A percentile compares a stretch with the other conserved stretches of the same genome.
These are phyloP conservation scores for Eubasilissa splendida DNA, from an alignment of 2,888 invertebrate species.

Conservation along the genomic window DNA sequence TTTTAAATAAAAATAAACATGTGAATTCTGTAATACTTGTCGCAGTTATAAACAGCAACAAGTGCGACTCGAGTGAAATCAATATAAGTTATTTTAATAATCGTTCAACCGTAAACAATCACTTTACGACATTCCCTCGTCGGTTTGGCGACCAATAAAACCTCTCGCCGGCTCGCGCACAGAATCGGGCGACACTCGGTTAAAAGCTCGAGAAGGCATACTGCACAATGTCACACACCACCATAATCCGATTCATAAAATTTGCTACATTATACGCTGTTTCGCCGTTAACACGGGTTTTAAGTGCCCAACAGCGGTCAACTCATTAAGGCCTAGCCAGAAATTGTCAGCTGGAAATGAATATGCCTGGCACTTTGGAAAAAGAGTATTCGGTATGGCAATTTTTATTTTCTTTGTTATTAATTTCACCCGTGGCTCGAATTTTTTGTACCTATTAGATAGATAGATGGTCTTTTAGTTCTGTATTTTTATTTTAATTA, in stretches of 20 bases:
- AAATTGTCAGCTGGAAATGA: too few species aligned
- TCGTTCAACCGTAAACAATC: neutral
- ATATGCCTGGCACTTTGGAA: too few species aligned
- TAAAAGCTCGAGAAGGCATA: slow-evolving; percentile 16
- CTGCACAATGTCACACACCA: neutral
- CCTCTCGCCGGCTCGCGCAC: neutral
- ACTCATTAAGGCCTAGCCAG: slow-evolving; percentile 34
- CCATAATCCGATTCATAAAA: slow-evolving; percentile 42
- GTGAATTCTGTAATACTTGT: too few species aligned
- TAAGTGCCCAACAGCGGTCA: slow-evolving; percentile 42
- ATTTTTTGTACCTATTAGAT: too few species aligned
- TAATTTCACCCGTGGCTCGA: too few species aligned
- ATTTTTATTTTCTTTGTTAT: too few species aligned
- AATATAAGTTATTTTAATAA: neutral
- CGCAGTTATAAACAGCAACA: neutral
- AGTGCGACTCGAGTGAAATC: neutral
- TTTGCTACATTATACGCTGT: slow-evolving; percentile 45
- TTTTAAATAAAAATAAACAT: too few species aligned
- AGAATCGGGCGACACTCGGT: neutral
- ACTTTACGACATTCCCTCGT: neutral
- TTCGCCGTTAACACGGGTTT: slow-evolving; percentile 40
- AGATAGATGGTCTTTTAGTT: neutral
- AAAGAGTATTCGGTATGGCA: too few species aligned
- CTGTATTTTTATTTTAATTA: slow-evolving; percentile 44
- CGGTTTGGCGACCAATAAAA: slow-evolving; percentile 4